Evolutionary conservation across 2,888 invertebrate genomes (phyloP), one percentile per base, ranked within the genome.

Genomic region (Parnassius smintheus): DNA sequence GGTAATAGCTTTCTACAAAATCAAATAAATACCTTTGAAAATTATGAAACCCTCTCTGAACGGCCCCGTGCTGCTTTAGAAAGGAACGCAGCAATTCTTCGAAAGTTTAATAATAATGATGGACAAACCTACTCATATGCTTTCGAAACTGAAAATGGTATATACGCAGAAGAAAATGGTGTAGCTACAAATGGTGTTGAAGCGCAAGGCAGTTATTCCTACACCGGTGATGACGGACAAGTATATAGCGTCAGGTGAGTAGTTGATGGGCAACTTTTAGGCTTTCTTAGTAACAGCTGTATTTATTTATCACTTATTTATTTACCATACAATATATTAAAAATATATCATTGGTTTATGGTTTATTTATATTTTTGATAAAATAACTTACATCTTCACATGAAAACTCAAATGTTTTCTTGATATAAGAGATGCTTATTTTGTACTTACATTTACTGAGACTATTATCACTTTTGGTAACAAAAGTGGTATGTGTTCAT

Each of bases 91-190:
- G 87, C 83, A 18, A 86, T 90, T 45, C 80, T 91, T 61, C 86
- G 90, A 44, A 85, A 85, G 67, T 83, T 85, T 59, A 83, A 76
- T 64, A 75, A 82, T 41, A 88, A 88, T 64, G 81, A 91, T 73
- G 90, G 89, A 65, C 86, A 91, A 57, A 78, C 77, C 48, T 91
- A 83, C 66, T 76, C 86, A 0, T 91, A 85, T 54, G 81, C 83
- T 61, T 91, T 78, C 68, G 89, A 91, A 68, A 90, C 91, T 49
- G 87, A 90, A 62, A 91, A 91, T 65, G 91, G 91, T 2, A 91
- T 91, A 49, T 74, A 70, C 62, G 91, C 85, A 64, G 89, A 90
- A 62, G 90, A 91, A 61, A 85, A 68, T 65, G 91, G 90, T 25
- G 84, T 88, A 2, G 91, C 88, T 1, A 83, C 83, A 9, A 83